phyloP scores from a whole-genome alignment of 35 echinoderm and acorn worm genomes.

The Holothuria glaberrima region DNA sequence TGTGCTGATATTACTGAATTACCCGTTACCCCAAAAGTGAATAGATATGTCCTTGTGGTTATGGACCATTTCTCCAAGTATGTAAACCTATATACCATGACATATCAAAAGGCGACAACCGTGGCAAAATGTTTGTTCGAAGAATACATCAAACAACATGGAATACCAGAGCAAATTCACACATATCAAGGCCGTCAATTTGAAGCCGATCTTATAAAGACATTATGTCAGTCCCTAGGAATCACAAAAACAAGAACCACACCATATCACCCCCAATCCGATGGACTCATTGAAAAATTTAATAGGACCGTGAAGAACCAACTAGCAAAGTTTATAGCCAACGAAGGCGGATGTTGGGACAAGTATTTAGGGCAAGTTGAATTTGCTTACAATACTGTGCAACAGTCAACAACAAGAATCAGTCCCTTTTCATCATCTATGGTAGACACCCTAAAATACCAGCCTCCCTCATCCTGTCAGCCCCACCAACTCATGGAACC shows the following conservation, averaged over 20 bases:
- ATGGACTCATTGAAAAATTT: too few relatives aligned
- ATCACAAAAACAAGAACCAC: slow-evolving; percentile 28
- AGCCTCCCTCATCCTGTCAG: too few relatives aligned
- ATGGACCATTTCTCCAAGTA: slow-evolving; percentile 57
- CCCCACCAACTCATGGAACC: too few relatives aligned
- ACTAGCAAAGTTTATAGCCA: neutral
- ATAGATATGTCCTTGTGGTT: slow-evolving; percentile 48
- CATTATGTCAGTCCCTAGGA: slow-evolving; percentile 21
- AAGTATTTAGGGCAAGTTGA: neutral
- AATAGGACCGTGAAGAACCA: slow-evolving; percentile 51
- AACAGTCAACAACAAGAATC: neutral
- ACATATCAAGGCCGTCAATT: too few relatives aligned
- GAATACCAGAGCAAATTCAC: slow-evolving; percentile 42
- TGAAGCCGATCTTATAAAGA: slow-evolving; percentile 8
- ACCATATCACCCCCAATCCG: too few relatives aligned
- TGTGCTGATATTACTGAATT: slow-evolving; percentile 35
- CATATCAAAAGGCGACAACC: slow-evolving; percentile 42
- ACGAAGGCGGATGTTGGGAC: slow-evolving; percentile 2
- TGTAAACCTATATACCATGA: neutral
- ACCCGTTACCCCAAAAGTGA: slow-evolving; percentile 10
- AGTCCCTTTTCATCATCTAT: slow-evolving; percentile 21
- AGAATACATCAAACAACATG: slow-evolving; percentile 6
- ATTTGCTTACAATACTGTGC: slow-evolving; percentile 12
- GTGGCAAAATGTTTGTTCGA: slow-evolving; percentile 20
- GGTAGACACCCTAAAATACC: neutral